Base-by-base conservation (phyloP, 2,113 vertebrate genomes). In the Dunckerocampus dactyliophorus region DNA sequence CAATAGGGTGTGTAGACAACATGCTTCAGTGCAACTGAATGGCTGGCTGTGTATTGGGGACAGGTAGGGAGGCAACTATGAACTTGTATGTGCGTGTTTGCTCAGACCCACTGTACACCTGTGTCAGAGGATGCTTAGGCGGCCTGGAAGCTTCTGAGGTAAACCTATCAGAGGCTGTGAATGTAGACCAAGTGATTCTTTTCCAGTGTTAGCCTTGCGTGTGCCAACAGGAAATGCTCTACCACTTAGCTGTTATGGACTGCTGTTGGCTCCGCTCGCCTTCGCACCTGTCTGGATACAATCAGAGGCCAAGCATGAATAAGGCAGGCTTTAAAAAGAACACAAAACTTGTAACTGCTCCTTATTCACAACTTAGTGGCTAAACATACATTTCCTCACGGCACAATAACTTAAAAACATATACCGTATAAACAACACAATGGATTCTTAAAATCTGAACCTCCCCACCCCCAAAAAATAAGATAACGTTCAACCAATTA, bases 241-340 rank as follows among this genome's bases (percentile, higher is more conserved):
- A 8, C 47, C 8, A 31, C 5, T 21, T 15, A 9, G 37, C 15
- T n/a, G 24, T 11, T 21, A 1, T 54, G 17, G 22, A 19, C n/a
- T 28, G 15, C 11, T n/a, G 54, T 19, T 14, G 24, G n/a, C n/a
- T 8, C 56, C 24, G 37, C 24, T 71, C 47, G 64, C 22, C 65
- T 67, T 59, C 16, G 4, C 70, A 71, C 70, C 45, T 59, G 55
- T 65, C 65, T 62, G 65, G 56, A 62, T 69, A 76, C 76, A 75
- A 75, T 78, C 82, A 63, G 71, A 87, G 77, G 83, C 80, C 84
- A 74, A 86, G 81, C 31, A 72, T 68, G 75, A 80, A 81, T 88
- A 90, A 90, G 87, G 86, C 87, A 87, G 63, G 65, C 83, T 77
- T 79, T 65, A 75, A 84, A 72, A 77, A 80, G 67, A 78, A 28